phyloP scores from a whole-genome alignment of 2,888 invertebrate species.

The Apamea anceps region DNA sequence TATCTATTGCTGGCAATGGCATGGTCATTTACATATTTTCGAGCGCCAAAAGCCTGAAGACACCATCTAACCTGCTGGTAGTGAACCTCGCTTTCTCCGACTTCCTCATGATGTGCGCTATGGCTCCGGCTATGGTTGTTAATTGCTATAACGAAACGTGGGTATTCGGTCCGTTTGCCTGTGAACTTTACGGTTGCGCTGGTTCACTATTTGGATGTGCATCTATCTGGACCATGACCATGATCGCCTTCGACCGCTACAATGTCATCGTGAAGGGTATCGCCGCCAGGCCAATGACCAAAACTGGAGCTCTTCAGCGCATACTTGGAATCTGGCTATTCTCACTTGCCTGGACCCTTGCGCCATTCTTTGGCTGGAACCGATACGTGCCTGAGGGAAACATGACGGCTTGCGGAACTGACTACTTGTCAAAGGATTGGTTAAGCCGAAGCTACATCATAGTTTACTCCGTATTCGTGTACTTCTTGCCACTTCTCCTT shows the following conservation, averaged over 20 bases:
- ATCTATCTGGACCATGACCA: constrained; percentile 98
- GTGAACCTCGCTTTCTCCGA: constrained; percentile 98
- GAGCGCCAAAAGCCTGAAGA: constrained; percentile 93
- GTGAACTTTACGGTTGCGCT: constrained; percentile 96
- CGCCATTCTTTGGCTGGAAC: constrained; percentile 97
- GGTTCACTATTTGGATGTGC: constrained; percentile 97
- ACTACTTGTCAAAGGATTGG: constrained; percentile 94
- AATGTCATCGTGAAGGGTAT: constrained; percentile 98
- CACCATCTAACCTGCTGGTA: constrained; percentile 97
- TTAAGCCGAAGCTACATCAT: constrained; percentile 94
- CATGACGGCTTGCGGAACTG: constrained; percentile 98
- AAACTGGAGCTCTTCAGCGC: constrained; percentile 94
- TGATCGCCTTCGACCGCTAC: constrained; percentile 98
- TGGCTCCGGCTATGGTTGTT: constrained; percentile 95
- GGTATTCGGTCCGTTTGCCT: constrained; percentile 94
- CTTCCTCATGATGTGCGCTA: constrained; percentile 96
- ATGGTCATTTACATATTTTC: constrained; percentile 94
- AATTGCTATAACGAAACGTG: constrained; percentile 95
- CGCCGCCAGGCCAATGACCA: constrained; percentile 95
- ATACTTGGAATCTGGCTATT: constrained; percentile 95
- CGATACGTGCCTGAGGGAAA: constrained; percentile 98
- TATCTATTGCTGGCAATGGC: constrained; percentile 93
- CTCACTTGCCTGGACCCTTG: constrained; percentile 94
- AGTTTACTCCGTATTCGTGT: constrained; percentile 94
- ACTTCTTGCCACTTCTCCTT: constrained; percentile 93